Evolutionary conservation across 37 sponge, comb jelly and placozoan species (phyloP), one percentile per base, ranked within the genome.

Genomic region (Cliona cf. orientalis): DNA sequence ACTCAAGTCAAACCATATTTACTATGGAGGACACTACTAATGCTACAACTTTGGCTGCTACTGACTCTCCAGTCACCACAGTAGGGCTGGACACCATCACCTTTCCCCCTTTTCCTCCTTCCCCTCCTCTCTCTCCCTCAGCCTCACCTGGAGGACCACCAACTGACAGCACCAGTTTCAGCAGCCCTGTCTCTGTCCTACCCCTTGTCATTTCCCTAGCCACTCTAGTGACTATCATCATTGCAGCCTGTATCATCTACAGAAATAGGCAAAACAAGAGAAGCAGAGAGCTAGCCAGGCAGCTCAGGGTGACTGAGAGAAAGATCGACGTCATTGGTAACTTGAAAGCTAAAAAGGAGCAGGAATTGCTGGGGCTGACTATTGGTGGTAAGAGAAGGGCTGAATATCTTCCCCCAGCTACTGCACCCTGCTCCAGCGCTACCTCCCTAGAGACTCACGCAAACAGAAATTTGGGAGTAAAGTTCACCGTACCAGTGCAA

Each of bases 251-350:
- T 55, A 31, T 78, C 19, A n/a, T 86, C 31, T 77, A 76, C 73
- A 22, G 86, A 34, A 70, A 56, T 40, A 66, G 86, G 44, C 78
- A 86, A 49, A 33, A 42, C 34, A 35, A 66, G 71, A 39, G 79
- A 9, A 59, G 59, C 55, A 40, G 36, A 66, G 6, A 40, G 25
- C 69, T 74, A 22, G 55, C 71, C 2, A 36, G 72, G 44, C 70
- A 70, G 72, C 62, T 86, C 0, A 42, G 66, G 9, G 22, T 86
- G 5, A 86, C 86, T 2, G 77, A 86, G 58, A 77, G 71, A 31
- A 69, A 64, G 35, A 86, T 86, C 34, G 69, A 49, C 32, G 78
- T 64, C 40, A 62, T 86, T 2, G 86, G 63, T 14, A 71, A 2
- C n/a, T 19, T 72, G 33, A 53, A 43, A 25, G 73, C 42, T 2